phyloP scores from a whole-genome alignment of 2,113 vertebrate genomes.

The Psilopsiagon aymara region DNA sequence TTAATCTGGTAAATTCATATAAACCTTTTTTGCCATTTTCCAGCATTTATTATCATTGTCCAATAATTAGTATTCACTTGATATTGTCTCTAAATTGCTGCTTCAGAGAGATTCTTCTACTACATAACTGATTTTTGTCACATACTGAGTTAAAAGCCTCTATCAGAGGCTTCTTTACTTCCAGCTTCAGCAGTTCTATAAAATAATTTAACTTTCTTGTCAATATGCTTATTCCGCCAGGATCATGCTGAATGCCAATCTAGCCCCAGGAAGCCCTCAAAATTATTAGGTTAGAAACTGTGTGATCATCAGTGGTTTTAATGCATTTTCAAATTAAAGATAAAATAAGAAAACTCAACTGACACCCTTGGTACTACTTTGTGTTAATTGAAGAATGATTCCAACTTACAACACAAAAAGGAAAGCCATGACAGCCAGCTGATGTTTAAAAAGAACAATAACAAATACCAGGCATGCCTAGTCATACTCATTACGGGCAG shows the following conservation, averaged over 20 bases:
- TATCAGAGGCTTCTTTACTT: slow-evolving; percentile 9
- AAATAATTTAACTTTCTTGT: slow-evolving; percentile 58
- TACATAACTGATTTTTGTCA: slow-evolving; percentile 47
- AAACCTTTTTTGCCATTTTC: neutral
- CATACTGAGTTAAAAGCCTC: slow-evolving; percentile 45
- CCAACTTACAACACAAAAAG: neutral
- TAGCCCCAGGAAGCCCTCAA: neutral
- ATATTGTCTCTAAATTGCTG: neutral
- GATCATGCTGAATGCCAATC: neutral
- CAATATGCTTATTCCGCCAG: slow-evolving; percentile 38
- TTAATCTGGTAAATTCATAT: neutral
- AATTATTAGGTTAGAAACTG: slow-evolving; percentile 1
- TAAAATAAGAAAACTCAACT: neutral
- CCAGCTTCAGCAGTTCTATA: slow-evolving; percentile 18
- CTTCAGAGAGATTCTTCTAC: neutral
- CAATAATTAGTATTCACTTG: neutral
- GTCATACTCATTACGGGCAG: neutral
- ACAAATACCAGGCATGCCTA: neutral
- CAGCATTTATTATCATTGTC: neutral
- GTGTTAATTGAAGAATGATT: neutral
- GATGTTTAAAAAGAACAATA: neutral
- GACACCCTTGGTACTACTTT: neutral
- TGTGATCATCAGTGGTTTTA: neutral
- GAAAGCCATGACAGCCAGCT: neutral
- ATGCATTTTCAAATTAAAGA: slow-evolving; percentile 9